Evolutionary conservation across 2,113 vertebrate genomes (phyloP).

Genomic region (Sminthopsis crassicaudata): DNA sequence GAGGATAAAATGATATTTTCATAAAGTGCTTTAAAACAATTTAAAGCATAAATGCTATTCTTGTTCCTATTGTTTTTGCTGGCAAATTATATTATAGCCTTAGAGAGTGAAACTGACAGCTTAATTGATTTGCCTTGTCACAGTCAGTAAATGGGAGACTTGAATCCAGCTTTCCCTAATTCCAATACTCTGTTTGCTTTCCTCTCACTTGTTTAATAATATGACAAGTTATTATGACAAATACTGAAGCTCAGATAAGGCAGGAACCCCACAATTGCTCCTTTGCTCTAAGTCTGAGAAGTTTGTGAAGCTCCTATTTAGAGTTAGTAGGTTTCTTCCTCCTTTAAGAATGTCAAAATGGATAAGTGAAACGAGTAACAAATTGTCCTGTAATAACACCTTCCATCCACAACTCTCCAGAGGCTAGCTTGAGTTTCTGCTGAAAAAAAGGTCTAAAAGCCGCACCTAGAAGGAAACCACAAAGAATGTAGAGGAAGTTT

Average conservation of each 20-base stretch:
- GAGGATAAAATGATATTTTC: neutral
- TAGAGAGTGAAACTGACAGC: neutral
- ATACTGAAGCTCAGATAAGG: neutral
- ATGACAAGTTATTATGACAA: neutral
- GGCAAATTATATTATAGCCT: neutral
- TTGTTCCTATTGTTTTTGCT: neutral
- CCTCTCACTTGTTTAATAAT: neutral
- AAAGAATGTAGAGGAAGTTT: conserved; percentile 26
- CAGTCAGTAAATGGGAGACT: neutral
- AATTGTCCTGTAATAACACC: neutral
- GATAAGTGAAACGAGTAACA: neutral
- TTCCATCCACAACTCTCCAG: neutral
- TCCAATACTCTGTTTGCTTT: neutral
- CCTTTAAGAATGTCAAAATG: neutral
- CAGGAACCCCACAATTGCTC: neutral
- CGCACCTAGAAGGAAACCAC: conserved; percentile 16
- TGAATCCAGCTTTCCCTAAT: neutral
- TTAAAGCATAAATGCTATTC: neutral
- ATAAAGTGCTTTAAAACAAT: neutral
- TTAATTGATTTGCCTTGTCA: neutral
- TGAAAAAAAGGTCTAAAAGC: conserved; percentile 1
- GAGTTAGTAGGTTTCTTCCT: conserved; percentile 1
- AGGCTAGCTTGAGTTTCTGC: conserved; percentile 3
- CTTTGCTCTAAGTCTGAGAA: neutral
- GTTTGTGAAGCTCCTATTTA: neutral